Percentiles rank a stretch among this genome's conserved stretches.
These are phyloP conservation scores for Xyliphius kryptos DNA, from an alignment of 2,113 vertebrate genomes.

Conservation along the genomic window DNA sequence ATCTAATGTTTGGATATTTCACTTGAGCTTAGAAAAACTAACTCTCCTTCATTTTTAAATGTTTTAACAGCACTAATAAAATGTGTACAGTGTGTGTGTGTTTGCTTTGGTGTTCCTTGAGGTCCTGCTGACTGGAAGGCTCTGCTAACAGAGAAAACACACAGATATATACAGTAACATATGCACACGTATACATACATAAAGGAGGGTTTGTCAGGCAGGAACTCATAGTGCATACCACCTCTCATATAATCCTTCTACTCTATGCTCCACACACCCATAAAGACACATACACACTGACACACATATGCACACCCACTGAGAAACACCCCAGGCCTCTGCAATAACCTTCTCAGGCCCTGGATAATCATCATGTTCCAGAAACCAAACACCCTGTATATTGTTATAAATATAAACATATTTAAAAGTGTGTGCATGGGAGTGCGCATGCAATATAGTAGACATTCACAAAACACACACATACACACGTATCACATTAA, in stretches of 20 bases:
- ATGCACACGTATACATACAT: conserved; percentile 6
- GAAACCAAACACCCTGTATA: conserved; percentile 1
- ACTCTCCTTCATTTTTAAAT: too few species aligned
- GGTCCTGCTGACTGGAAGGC: conserved; percentile 13
- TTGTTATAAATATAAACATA: neutral
- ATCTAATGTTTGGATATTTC: too few species aligned
- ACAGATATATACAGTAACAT: too few species aligned
- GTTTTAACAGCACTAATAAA: neutral
- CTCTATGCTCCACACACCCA: too few species aligned
- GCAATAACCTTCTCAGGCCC: neutral
- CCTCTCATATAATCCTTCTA: conserved; percentile 10
- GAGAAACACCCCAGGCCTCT: neutral
- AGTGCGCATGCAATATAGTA: neutral
- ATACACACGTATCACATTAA: neutral
- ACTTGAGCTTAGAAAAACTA: too few species aligned
- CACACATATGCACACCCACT: too few species aligned
- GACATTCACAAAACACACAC: conserved; percentile 1
- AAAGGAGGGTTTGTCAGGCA: conserved; percentile 9
- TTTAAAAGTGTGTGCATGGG: neutral
- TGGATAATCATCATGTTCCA: conserved; percentile 3
- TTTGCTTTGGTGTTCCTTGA: conserved; percentile 11
- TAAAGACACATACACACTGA: too few species aligned
- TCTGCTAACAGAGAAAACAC: conserved; percentile 1
- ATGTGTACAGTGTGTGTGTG: conserved; percentile 8
- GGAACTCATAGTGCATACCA: neutral